Evolutionary conservation across 2,888 invertebrate genomes (phyloP), one percentile per base, ranked within the genome.

Genomic region (Diogma glabrata): DNA sequence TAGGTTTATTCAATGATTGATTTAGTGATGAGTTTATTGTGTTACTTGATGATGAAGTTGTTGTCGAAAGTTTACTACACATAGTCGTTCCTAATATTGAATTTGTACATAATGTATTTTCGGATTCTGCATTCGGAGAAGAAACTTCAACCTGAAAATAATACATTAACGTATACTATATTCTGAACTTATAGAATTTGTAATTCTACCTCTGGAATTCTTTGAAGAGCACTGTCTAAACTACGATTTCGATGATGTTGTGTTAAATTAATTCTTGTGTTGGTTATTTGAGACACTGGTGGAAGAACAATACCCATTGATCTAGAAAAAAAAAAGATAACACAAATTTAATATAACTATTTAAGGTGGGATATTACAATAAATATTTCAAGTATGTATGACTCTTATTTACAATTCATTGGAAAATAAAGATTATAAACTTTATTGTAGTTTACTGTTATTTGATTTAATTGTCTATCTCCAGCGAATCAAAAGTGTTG

Each of bases 231-330:
- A 53, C 90, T 91, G 69, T 92, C 91, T 67, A 91, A 73, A 66
- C 90, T 90, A 58, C 91, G 81, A 74, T 91, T 91, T 61, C 91
- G 80, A 71, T 90, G 90, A 67, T 88, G 87, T 62, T 82, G 79
- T 57, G 83, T 70, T 58, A 69, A 62, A 61, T 70, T 70, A 52
- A 69, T 69, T 57, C 69, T 65, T 56, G 69, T 65, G 52, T 70
- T 70, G 54, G 70, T 69, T 57, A 70, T 70, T 60, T 70, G 70
- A 40, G 70, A 70, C 46, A 70, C 67, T 43, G 70, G 70, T 48
- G 70, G 70, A 55, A 70, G 62, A 54, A 70, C 58, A 53, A 70
- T 70, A 58, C 70, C 70, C 70, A 70, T 70, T 43, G 70, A 70
- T 66, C 70, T 70, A 63, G 24, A 53, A 54, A 16, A 33, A 33